Evolutionary conservation across 2,113 vertebrate species (phyloP), one percentile per base, ranked within the genome.

Genomic region (Chaetorhynchus papuensis): DNA sequence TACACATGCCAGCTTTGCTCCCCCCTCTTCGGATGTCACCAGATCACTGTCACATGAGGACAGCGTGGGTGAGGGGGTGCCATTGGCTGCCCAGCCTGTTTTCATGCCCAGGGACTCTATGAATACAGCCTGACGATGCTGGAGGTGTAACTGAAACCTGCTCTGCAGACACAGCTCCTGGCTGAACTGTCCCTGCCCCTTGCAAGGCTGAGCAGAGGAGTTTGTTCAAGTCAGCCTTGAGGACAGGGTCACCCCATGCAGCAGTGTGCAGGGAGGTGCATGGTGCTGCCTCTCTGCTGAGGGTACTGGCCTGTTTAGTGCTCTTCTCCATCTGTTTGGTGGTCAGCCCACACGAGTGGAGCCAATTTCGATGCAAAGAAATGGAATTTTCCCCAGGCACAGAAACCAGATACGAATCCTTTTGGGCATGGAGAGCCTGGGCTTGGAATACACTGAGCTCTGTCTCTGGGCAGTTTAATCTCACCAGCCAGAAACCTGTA

Each of bases 401-500:
- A n/a, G 63, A 81, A 96, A 21, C 49, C 8, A 80, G 80, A 93
- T 23, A 52, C 52, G 31, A 83, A 86, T 76, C 59, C 18, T 91
- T 93, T 90, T 60, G 80, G 86, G 64, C 31, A 37, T 0, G 6
- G 37, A 35, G 44, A 18, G 35, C 27, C 28, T 56, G 56, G 41
- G 64, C 45, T 90, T 76, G 59, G 63, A 3, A 1, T 61, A 72
- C 2, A 24, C 7, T 47, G 50, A 92, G 79, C 47, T 52, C 37
- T 90, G 64, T 92, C 77, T 26, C 90, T 75, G 65, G 90, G 76
- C 88, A 93, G 72, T 88, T 93, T 95, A 78, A 89, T 96, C 88
- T 92, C 1, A 0, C 20, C 83, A 87, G 76, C 70, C 90, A 87
- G 76, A 95, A 96, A 81, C 69, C 74, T 90, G 44, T 88, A 80